Evolutionary conservation across 2,888 invertebrate species (phyloP).

Genomic region (Invenusta paracnida): DNA sequence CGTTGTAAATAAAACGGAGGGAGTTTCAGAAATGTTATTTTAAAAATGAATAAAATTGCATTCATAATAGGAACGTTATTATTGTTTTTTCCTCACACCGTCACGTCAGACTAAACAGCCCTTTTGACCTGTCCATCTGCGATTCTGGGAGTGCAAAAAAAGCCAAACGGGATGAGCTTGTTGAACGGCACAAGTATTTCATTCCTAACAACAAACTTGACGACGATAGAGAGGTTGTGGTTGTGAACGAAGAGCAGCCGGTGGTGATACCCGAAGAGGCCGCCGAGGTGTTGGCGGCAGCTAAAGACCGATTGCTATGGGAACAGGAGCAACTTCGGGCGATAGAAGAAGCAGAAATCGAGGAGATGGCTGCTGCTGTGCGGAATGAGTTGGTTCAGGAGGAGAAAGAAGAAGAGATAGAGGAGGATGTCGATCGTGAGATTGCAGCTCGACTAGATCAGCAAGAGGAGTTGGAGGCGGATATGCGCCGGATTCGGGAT

Average conservation of each 20-base stretch:
- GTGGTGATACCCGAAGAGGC: not conserved
- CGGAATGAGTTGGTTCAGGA: not conserved
- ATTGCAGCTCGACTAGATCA: not conserved
- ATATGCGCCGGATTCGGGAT: not conserved
- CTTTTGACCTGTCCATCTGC: not conserved
- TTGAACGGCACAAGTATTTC: constrained; percentile 15
- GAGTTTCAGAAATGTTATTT: no score
- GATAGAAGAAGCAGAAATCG: not conserved
- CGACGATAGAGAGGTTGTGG: not conserved
- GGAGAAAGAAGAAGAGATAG: not conserved
- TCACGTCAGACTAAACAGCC: not conserved
- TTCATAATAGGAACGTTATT: no score
- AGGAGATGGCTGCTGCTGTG: not conserved
- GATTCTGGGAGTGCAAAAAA: not conserved
- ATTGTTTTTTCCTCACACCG: no score
- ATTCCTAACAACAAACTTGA: not conserved
- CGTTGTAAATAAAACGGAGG: no score
- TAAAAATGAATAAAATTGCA: no score
- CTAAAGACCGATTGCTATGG: not conserved
- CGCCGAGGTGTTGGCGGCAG: not conserved
- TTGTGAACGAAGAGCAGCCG: not conserved
- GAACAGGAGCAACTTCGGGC: not conserved
- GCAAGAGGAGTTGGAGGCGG: not conserved
- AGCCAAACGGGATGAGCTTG: not conserved
- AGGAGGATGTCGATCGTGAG: not conserved